phyloP scores from a whole-genome alignment of 2,113 vertebrate species.

The Spilogale gracilis region DNA sequence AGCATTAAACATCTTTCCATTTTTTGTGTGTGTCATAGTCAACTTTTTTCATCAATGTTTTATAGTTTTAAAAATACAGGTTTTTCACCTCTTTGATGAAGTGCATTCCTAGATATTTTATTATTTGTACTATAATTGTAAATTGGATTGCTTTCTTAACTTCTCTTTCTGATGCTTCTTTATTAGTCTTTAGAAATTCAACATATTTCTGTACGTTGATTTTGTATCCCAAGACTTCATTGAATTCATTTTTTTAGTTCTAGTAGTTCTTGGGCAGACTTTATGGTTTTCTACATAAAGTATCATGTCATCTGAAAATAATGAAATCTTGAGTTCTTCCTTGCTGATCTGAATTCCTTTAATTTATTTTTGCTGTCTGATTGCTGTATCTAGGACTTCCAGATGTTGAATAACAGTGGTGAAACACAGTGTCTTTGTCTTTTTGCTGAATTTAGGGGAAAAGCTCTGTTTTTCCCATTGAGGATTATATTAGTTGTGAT shows the following conservation, averaged over 20 bases:
- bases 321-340: neutral
- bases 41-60: neutral
- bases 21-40: neutral
- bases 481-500: neutral
- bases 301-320: neutral
- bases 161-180: neutral
- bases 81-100: neutral
- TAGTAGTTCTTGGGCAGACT: neutral
- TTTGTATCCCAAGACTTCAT: neutral
- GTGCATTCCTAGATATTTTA: neutral
- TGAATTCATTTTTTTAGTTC: neutral
- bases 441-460: neutral
- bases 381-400: neutral
- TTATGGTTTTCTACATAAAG: neutral
- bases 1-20: neutral
- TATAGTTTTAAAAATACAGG: neutral
- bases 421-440: neutral
- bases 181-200: neutral
- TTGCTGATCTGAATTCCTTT: neutral
- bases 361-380: neutral
- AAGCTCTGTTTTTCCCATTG: neutral
- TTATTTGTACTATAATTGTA: neutral
- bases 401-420: neutral
- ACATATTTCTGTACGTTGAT: neutral
- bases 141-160: neutral